These are phyloP conservation scores for Agrilus planipennis DNA, from an alignment of 1,140 invertebrate species.

Conservation along the genomic window DNA sequence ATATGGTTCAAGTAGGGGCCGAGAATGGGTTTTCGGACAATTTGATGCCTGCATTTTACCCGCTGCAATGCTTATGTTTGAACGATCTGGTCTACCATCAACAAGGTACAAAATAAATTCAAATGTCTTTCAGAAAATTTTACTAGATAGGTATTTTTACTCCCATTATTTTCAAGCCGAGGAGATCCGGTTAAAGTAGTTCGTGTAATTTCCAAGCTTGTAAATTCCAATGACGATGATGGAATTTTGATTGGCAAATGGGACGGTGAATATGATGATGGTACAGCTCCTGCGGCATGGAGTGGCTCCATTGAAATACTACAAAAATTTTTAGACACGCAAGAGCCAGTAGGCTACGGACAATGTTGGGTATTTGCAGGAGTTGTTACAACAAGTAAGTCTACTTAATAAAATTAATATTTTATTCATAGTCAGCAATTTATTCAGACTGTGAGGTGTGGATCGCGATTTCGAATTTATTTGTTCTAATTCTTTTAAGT, in stretches of 20 bases:
- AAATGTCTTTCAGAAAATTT: neutral
- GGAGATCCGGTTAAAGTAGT: slow-evolving; percentile 60
- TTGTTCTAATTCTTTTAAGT: no score
- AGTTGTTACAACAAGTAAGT: slow-evolving; percentile 50
- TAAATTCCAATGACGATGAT: slow-evolving; percentile 57
- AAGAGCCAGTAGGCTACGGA: slow-evolving; percentile 53
- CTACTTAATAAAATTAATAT: no score
- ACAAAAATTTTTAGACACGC: slow-evolving; percentile 45
- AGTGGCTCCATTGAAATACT: slow-evolving; percentile 52
- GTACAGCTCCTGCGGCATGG: slow-evolving; percentile 52
- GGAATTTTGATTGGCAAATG: slow-evolving; percentile 59
- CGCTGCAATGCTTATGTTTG: slow-evolving; percentile 47
- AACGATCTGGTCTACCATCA: slow-evolving; percentile 42
- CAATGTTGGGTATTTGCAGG: slow-evolving; percentile 73
- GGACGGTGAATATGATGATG: slow-evolving; percentile 59
- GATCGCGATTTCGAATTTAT: no score
- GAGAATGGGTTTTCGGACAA: slow-evolving; percentile 63
- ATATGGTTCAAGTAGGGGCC: slow-evolving; percentile 42
- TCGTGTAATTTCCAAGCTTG: slow-evolving; percentile 58
- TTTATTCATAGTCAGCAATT: no score
- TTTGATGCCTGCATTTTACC: slow-evolving; percentile 51
- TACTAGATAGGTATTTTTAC: neutral
- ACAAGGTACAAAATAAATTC: neutral
- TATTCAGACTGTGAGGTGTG: no score
- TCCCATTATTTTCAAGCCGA: slow-evolving; percentile 35